Conservation (phyloP, 2,888 invertebrate species). For the Platerodrilus igneus region DNA sequence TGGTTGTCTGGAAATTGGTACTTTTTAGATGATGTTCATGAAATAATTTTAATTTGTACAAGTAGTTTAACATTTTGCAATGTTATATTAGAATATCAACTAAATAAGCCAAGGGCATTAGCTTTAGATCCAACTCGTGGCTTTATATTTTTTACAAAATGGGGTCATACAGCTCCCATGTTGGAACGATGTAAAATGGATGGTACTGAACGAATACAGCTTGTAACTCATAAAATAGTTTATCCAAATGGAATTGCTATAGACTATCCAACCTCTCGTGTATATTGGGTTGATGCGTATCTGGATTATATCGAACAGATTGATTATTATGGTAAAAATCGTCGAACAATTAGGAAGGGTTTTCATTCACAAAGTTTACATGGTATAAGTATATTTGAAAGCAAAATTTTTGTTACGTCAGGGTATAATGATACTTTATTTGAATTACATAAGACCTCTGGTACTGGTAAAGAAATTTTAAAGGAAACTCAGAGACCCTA, state of each 20-base stretch:
- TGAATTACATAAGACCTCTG: conserved; percentile 56
- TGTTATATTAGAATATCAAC: conserved; percentile 61
- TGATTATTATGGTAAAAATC: conserved; percentile 68
- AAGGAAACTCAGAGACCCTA: conserved; percentile 57
- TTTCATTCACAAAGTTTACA: conserved; percentile 61
- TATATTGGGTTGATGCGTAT: conserved; percentile 80
- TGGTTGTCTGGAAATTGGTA: conserved; percentile 86
- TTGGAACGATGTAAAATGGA: conserved; percentile 63
- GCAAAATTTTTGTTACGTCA: conserved; percentile 66
- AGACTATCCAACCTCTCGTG: conserved; percentile 64
- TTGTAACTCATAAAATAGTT: conserved; percentile 67
- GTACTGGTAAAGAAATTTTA: conserved; percentile 48
- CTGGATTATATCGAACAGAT: conserved; percentile 73
- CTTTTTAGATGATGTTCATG: conserved; percentile 31
- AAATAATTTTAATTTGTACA: conserved; percentile 65
- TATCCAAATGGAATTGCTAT: conserved; percentile 71
- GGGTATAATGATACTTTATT: conserved; percentile 64
- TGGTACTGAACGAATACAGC: conserved; percentile 56
- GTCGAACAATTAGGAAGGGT: conserved; percentile 55
- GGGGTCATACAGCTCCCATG: conserved; percentile 61
- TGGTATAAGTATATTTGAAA: conserved; percentile 70
- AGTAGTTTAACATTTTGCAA: conserved; percentile 60
- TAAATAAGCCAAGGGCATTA: conserved; percentile 67
- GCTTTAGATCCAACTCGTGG: conserved; percentile 75
- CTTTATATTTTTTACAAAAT: conserved; percentile 72